A percentile compares a stretch with the other conserved stretches of the same genome.
Conservation (phyloP, 1,140 invertebrate genomes). For the Heliconius congener region DNA sequence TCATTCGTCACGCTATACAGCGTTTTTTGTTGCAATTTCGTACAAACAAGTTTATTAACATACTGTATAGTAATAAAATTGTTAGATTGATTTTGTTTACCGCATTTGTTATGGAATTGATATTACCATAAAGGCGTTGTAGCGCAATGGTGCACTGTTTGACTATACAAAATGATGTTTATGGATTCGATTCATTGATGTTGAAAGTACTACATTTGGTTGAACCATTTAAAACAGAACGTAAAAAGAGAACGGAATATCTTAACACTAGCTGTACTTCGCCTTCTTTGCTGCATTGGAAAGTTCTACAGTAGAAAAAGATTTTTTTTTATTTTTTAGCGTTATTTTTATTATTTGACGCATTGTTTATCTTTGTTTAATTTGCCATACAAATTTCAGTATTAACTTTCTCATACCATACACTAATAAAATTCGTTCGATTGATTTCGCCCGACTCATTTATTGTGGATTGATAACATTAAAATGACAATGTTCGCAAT, state of each 20-base stretch:
- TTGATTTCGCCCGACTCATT: slow-evolving; percentile 32
- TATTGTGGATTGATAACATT: slow-evolving; percentile 19
- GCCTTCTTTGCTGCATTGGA: too few species aligned
- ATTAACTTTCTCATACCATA: slow-evolving; percentile 35
- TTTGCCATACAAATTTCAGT: slow-evolving; percentile 24
- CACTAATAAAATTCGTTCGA: slow-evolving; percentile 39
- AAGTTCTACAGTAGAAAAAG: too few species aligned
- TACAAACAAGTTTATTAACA: slow-evolving; percentile 35
- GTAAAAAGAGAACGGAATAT: not conserved
- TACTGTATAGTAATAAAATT: slow-evolving; percentile 41
- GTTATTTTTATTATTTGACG: too few species aligned
- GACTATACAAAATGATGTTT: not conserved
- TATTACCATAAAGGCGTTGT: not conserved
- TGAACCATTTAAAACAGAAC: not conserved
- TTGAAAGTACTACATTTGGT: not conserved
- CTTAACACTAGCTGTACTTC: not conserved
- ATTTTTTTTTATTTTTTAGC: too few species aligned
- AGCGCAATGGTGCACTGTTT: not conserved
- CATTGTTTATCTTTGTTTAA: not conserved
- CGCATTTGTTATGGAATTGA: slow-evolving; percentile 29
- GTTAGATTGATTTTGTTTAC: slow-evolving; percentile 24
- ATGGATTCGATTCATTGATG: not conserved
- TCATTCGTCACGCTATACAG: slow-evolving; percentile 53
- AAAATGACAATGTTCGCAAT: not conserved
- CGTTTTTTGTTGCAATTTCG: slow-evolving; percentile 43